phyloP scores from a whole-genome alignment of 2,113 vertebrate species.

The Oplegnathus fasciatus region DNA sequence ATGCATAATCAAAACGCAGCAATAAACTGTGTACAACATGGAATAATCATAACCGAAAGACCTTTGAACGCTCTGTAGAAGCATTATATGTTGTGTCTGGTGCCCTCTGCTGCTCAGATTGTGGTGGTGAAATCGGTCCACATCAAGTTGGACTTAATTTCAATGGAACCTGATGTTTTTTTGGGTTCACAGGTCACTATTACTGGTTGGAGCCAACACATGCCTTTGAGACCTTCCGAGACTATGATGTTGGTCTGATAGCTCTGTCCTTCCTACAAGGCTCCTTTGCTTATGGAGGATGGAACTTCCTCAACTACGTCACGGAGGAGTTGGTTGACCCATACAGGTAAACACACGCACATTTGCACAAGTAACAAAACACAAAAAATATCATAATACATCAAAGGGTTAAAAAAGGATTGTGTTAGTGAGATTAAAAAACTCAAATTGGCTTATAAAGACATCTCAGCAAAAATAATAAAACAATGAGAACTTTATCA shows the following conservation, averaged over 20 bases:
- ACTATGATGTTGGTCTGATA: slow-evolving; percentile 84
- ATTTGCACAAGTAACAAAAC: background rate
- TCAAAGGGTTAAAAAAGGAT: background rate
- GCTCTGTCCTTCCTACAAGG: slow-evolving; percentile 89
- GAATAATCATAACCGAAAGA: background rate
- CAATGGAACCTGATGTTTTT: background rate
- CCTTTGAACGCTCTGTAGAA: background rate
- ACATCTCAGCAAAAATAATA: no score
- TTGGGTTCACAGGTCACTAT: slow-evolving; percentile 82
- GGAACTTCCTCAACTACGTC: slow-evolving; percentile 92
- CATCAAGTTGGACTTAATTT: background rate
- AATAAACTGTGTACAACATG: background rate
- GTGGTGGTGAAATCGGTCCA: background rate
- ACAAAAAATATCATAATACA: background rate
- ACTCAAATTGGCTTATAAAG: background rate
- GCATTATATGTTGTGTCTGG: background rate
- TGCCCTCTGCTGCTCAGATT: slow-evolving; percentile 50
- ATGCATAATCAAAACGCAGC: background rate
- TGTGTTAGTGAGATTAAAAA: background rate
- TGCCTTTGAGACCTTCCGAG: slow-evolving; percentile 85
- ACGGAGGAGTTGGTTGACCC: slow-evolving; percentile 90
- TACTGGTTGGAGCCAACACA: slow-evolving; percentile 88
- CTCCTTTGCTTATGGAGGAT: slow-evolving; percentile 90
- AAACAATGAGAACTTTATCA: background rate
- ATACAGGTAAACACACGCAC: slow-evolving; percentile 78